phyloP scores from a whole-genome alignment of 1,140 invertebrate genomes.

The Hycleus phaleratus region DNA sequence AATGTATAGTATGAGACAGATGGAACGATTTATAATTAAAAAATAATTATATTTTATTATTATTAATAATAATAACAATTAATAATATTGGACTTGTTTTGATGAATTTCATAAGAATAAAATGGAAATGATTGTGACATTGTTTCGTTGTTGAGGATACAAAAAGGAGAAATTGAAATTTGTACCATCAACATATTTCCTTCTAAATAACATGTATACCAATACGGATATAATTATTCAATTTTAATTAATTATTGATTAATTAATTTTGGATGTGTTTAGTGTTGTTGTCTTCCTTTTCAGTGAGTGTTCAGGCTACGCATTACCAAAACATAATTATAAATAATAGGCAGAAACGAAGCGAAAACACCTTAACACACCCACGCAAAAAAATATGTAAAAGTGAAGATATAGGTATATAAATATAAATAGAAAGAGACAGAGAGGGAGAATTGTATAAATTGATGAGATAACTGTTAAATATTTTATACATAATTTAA shows the following conservation, averaged over 20 bases:
- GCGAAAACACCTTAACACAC: background rate
- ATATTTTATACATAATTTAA: conserved; percentile 46
- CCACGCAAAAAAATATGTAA: no score
- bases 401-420: no score
- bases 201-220: no score
- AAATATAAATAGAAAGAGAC: no score
- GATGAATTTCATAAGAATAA: background rate
- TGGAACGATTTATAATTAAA: background rate
- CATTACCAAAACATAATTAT: conserved; percentile 37
- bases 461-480: conserved; percentile 40
- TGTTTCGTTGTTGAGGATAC: background rate
- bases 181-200: no score
- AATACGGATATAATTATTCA: no score
- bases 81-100: no score
- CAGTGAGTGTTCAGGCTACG: conserved; percentile 39
- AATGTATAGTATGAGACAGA: background rate
- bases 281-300: conserved; percentile 41
- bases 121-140: background rate
- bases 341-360: conserved; percentile 19
- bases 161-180: background rate
- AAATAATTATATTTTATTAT: no score
- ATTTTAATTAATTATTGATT: no score
- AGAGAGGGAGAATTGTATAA: background rate
- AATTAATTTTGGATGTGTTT: conserved; percentile 33
- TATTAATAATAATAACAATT: no score